Base-by-base conservation (phyloP, 2,113 vertebrate genomes). In the Brachyhypopomus gauderio region DNA sequence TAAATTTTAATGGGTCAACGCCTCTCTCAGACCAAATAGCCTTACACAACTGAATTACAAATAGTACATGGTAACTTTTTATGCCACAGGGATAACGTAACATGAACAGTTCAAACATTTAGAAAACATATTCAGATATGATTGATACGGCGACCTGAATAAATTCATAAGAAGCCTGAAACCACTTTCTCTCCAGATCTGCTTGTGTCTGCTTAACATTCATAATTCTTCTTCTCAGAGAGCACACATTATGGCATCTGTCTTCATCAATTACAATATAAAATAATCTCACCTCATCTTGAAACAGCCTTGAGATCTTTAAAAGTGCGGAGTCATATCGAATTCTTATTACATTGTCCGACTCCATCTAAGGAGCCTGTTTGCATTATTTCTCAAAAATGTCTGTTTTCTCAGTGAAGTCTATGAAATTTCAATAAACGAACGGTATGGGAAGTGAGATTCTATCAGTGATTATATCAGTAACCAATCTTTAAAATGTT, bases 231-330 rank as follows among this genome's bases (percentile, higher is more conserved):
- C 94, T 95, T 96, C 95, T 95, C 95, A 95, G 94, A 95, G 94
- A 94, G 95, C 95, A 95, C 95, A 95, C 94, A 95, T 95, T 96
- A 95, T 95, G 95, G 94, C 96, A 94, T 95, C 89, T 96, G 95
- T 95, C 95, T 95, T 93, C 93, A 93, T 93, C 93, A 94, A 96
- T 96, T 95, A 84, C 38, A 0, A 59, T n/a, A 62, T 36, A 56
- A 67, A 75, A 96, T 95, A 94, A 94, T 95, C 94, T 95, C 94
- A 94, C 95, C 93, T 93, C 93, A 95, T 73, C 94, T 91, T 93
- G 92, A 93, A 92, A 92, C 93, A 92, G 94, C 92, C 94, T 92
- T 90, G 87, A 93, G 94, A 93, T 93, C 92, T 95, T 94, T 95
- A 95, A 94, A 93, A 93, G 94, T 95, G 95, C 94, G 95, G 94